phyloP scores from a whole-genome alignment of 2,113 vertebrate species.

The Callopanchax toddi region DNA sequence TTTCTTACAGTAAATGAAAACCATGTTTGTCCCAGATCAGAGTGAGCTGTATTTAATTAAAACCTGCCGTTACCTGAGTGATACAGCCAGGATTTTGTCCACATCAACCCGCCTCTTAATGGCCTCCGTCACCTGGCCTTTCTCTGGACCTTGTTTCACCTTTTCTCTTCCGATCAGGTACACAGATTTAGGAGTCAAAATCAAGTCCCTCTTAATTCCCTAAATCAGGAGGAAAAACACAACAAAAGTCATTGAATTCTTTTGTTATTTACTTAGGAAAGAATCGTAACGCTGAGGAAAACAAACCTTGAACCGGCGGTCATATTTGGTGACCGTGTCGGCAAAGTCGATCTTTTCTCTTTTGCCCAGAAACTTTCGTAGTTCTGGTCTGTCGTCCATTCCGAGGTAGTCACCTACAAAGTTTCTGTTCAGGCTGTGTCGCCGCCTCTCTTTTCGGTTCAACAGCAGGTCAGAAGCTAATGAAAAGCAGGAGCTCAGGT shows the following conservation, averaged over 20 bases:
- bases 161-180: constrained; percentile 97
- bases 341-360: constrained; percentile 97
- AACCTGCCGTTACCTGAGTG: constrained; percentile 84
- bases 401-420: constrained; percentile 97
- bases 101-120: constrained; percentile 91
- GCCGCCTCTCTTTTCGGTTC: constrained; percentile 93
- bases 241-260: background rate
- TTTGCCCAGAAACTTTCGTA: constrained; percentile 93
- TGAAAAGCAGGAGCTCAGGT: background rate
- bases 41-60: background rate
- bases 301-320: constrained; percentile 92
- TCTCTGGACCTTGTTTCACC: constrained; percentile 93
- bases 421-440: constrained; percentile 97
- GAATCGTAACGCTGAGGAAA: background rate
- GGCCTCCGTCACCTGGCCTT: constrained; percentile 93
- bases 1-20: too few species aligned
- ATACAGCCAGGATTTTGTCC: constrained; percentile 90
- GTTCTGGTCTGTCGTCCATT: constrained; percentile 93
- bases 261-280: background rate
- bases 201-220: constrained; percentile 92
- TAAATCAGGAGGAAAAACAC: constrained; percentile 52
- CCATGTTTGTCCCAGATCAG: too few species aligned
- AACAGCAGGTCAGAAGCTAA: constrained; percentile 92
- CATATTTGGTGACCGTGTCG: constrained; percentile 93
- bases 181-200: constrained; percentile 92